Evolutionary conservation across 1,140 invertebrate species (phyloP).

Genomic region (Cotesia chilonis): DNA sequence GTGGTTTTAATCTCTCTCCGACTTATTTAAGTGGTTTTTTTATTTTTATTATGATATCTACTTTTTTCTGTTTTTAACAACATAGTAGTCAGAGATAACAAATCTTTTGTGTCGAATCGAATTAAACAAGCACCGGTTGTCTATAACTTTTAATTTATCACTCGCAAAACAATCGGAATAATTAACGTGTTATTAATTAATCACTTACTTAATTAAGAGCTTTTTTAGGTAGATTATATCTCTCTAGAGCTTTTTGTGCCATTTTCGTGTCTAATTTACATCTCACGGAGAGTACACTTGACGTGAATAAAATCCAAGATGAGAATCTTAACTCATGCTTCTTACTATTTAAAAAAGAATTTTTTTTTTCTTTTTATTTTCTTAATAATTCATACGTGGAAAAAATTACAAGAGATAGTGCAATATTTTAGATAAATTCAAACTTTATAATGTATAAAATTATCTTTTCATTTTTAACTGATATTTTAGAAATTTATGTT

Average conservation of each 20-base stretch:
- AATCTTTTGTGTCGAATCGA: too few species aligned
- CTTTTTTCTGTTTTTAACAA: too few species aligned
- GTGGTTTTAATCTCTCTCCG: slow-evolving; percentile 20
- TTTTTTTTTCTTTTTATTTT: neutral
- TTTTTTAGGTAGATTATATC: neutral
- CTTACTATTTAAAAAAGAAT: neutral
- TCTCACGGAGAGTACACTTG: slow-evolving; percentile 2
- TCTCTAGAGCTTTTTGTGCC: neutral
- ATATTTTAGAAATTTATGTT: too few species aligned
- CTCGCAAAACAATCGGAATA: too few species aligned
- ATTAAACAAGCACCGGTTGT: too few species aligned
- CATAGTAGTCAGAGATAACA: too few species aligned
- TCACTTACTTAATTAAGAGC: neutral
- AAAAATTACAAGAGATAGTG: neutral
- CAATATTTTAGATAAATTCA: neutral
- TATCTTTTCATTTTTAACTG: too few species aligned
- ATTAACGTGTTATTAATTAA: too few species aligned
- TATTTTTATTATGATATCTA: too few species aligned
- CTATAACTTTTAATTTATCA: too few species aligned
- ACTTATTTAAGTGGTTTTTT: neutral
- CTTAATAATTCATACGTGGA: neutral
- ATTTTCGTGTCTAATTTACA: slow-evolving; percentile 2
- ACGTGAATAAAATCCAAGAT: neutral
- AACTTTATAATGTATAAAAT: too few species aligned
- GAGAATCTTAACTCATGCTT: neutral